Base-by-base conservation (phyloP, 2,113 vertebrate genomes). In the Lagenorhynchus albirostris region DNA sequence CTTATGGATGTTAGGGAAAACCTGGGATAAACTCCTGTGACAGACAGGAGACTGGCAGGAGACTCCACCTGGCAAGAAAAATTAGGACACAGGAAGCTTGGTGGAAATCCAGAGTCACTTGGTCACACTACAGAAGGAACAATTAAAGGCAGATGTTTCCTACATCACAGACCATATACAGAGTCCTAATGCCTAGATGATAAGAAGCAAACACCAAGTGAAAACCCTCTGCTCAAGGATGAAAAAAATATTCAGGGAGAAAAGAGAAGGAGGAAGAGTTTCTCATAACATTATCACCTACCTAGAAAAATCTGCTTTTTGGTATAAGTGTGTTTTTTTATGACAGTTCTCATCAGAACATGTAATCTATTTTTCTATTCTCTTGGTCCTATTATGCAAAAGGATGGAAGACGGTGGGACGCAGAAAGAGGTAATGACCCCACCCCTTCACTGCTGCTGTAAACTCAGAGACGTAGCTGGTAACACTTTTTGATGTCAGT, bases 101-200 rank as follows among this genome's bases (percentile, higher is more conserved):
- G 25, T 65, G 68, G 58, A 96, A 93, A 91, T 55, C 70, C 58
- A 90, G 31, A 90, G 63, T 82, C 53, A 47, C 14, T 26, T 68
- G 77, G 62, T 83, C 60, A 83, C 18, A 89, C 11, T 17, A 55
- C 91, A 96, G 53, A 79, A 36, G 58, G 62, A 85, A 95, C 92
- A 93, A 82, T 73, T 53, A 83, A 95, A 95, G 82, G 44, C 70
- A 90, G 76, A 47, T 92, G 65, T 63, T 91, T 92, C 36, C 80
- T 84, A 38, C 33, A 67, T 84, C 18, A 84, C 18, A 55, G 31
- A 65, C 44, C 23, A 41, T 23, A 53, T 14, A 90, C 12, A 36
- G 41, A 94, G 47, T 55, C 23, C 41, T 50, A 96, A 80, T 3
- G 55, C n/a, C 47, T 67, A 63, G 4, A 63, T 8, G 73, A 71